These are phyloP conservation scores for Arenaria interpres DNA, from an alignment of 2,113 vertebrate genomes.

Conservation along the genomic window DNA sequence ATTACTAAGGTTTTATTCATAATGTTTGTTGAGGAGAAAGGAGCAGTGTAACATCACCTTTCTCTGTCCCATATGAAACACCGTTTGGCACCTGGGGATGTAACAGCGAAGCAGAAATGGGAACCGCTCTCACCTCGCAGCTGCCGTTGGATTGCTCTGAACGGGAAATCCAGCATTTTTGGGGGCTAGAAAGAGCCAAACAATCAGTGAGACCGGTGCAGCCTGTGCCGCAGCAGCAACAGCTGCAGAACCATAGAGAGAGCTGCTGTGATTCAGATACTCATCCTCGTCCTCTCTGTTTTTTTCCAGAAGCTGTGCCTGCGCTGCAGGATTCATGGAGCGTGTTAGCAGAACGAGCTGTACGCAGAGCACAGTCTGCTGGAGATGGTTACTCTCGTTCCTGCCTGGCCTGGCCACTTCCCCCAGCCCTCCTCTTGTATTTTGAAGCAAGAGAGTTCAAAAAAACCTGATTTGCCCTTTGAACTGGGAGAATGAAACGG, in stretches of 20 bases:
- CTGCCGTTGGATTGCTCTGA: not conserved
- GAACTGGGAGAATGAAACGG: not conserved
- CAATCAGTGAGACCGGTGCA: not conserved
- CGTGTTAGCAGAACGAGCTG: not conserved
- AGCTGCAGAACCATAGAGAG: not conserved
- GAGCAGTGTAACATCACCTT: not conserved
- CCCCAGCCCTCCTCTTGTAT: not conserved
- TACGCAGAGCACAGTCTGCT: rapidly evolving
- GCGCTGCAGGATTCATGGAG: not conserved
- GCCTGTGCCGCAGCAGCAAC: not conserved
- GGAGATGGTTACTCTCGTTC: not conserved
- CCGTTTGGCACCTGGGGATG: not conserved
- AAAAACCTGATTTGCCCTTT: not conserved
- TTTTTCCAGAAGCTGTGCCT: not conserved
- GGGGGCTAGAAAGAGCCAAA: not conserved
- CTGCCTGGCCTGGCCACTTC: not conserved
- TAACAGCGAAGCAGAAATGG: not conserved
- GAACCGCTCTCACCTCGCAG: not conserved
- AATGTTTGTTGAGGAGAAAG: not conserved
- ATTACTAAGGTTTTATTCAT: not conserved
- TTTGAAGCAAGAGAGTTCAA: not conserved
- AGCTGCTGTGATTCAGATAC: not conserved
- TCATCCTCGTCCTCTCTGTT: not conserved
- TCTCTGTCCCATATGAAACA: not conserved
- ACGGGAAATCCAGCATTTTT: not conserved